Evolutionary conservation across 2,888 invertebrate genomes (phyloP).

Genomic region (Drosophila flavopinicola): DNA sequence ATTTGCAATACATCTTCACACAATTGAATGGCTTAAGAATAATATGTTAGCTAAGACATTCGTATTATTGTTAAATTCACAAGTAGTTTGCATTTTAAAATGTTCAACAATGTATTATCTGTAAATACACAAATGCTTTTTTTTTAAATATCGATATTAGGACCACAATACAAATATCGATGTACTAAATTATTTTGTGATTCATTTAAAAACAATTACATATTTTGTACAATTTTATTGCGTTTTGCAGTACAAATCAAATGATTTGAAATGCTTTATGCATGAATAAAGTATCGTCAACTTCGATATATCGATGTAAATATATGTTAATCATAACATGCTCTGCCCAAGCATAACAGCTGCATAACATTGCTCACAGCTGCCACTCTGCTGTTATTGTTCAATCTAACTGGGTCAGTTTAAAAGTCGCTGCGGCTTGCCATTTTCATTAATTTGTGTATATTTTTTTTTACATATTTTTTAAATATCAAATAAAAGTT

Average conservation of each 20-base stretch:
- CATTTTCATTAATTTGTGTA: constrained; percentile 12
- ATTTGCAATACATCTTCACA: too few species aligned
- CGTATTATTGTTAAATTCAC: too few species aligned
- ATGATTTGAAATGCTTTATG: too few species aligned
- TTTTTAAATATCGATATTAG: background rate
- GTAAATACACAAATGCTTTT: too few species aligned
- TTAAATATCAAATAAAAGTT: constrained; percentile 30
- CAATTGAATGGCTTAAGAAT: too few species aligned
- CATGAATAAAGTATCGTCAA: background rate
- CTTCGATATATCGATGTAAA: constrained; percentile 19
- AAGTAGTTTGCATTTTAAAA: background rate
- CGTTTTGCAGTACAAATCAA: too few species aligned
- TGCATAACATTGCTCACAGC: constrained; percentile 36
- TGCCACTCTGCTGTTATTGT: constrained; percentile 62
- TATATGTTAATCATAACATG: constrained; percentile 19
- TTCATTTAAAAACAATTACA: too few species aligned
- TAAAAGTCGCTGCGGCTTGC: constrained; percentile 41
- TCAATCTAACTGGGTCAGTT: constrained; percentile 61
- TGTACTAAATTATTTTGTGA: background rate
- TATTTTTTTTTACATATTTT: constrained; percentile 7
- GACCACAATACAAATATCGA: background rate
- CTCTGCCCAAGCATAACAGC: constrained; percentile 15
- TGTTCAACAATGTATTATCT: background rate
- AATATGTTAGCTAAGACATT: too few species aligned
- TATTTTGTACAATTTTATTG: too few species aligned